Evolutionary conservation across 2,888 invertebrate species (phyloP).

Genomic region (Hypena proboscidalis): DNA sequence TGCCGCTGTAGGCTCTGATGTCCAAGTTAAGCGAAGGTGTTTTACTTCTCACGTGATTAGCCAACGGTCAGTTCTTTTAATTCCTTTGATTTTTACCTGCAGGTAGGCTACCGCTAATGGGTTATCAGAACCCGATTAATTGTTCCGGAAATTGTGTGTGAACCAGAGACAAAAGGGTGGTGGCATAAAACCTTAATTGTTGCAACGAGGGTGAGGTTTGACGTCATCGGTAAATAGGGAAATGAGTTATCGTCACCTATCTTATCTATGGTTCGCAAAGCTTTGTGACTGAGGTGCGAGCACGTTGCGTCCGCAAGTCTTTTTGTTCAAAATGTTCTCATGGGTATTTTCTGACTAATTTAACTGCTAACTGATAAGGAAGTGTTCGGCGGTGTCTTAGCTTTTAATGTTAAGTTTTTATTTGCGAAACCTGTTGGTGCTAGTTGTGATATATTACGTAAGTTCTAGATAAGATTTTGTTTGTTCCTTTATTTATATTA

Average conservation of each 20-base stretch:
- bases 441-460: neutral
- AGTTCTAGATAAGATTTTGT: no score
- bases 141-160: constrained; percentile 8
- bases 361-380: constrained; percentile 70
- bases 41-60: neutral
- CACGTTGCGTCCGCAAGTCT: constrained; percentile 64
- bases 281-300: constrained; percentile 51
- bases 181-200: constrained; percentile 13
- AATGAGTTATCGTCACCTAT: constrained; percentile 43
- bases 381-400: constrained; percentile 59
- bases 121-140: constrained; percentile 29
- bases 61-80: neutral
- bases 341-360: constrained; percentile 61
- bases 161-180: constrained; percentile 15
- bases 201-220: constrained; percentile 21
- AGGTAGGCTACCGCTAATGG: constrained; percentile 17
- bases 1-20: no score
- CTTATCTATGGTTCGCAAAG: constrained; percentile 55
- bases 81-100: neutral
- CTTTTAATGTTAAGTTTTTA: constrained; percentile 20
- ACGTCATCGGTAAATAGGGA: constrained; percentile 42
- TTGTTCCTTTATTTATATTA: no score
- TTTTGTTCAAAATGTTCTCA: constrained; percentile 58
- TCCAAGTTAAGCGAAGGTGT: neutral
- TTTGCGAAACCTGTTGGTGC: constrained; percentile 6